Evolutionary conservation across 2,113 vertebrate species (phyloP).

Genomic region (Piprites chloris): DNA sequence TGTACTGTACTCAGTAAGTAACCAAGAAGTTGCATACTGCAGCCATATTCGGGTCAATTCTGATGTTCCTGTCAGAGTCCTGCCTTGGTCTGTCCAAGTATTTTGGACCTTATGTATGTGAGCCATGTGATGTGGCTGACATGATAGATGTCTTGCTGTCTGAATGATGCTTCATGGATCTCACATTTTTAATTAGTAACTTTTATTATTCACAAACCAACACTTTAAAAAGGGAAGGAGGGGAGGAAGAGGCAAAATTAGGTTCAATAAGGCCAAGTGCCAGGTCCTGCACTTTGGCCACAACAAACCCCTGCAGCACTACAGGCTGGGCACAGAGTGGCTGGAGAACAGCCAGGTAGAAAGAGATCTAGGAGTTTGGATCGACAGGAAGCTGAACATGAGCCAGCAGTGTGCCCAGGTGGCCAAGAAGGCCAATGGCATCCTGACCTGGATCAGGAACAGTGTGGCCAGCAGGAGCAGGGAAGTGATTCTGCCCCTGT

Average conservation of each 20-base stretch:
- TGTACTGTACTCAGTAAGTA: rapidly evolving
- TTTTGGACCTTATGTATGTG: rapidly evolving
- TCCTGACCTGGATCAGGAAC: no score
- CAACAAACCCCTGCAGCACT: no score
- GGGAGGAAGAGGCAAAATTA: not conserved
- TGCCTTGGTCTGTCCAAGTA: not conserved
- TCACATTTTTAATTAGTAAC: not conserved
- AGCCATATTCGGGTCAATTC: not conserved
- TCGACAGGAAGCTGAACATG: no score
- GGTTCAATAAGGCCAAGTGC: no score
- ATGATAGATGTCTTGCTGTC: not conserved
- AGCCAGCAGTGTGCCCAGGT: no score
- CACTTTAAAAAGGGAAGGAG: not conserved
- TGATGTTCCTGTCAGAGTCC: not conserved
- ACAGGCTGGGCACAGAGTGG: no score
- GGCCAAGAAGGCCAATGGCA: no score
- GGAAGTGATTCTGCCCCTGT: no score
- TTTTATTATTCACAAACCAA: not conserved
- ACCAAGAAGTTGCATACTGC: rapidly evolving
- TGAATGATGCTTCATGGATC: not conserved
- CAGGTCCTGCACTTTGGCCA: no score
- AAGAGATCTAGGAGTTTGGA: no score
- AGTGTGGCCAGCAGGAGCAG: no score
- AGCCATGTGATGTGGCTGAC: not conserved
- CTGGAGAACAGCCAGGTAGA: no score